phyloP scores from a whole-genome alignment of 2,888 invertebrate genomes.

The Epinotia brunnichana region DNA sequence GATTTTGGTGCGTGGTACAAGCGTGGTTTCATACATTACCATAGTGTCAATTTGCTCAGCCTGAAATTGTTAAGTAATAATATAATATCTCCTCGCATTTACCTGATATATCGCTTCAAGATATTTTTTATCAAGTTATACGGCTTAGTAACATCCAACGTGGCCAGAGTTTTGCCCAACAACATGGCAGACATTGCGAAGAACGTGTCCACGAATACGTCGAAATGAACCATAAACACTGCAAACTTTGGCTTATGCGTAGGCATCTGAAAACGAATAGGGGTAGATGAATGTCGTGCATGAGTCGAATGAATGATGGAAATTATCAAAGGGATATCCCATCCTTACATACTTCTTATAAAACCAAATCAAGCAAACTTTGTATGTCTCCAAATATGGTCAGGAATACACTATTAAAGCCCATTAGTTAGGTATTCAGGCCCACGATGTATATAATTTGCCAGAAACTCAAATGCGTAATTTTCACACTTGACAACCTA shows the following conservation, averaged over 20 bases:
- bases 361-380: no score
- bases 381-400: no score
- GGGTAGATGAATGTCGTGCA: no score
- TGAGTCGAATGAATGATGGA: no score
- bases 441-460: no score
- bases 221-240: background rate
- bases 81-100: background rate
- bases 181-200: slow-evolving; percentile 32
- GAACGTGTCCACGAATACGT: slow-evolving; percentile 28
- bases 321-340: no score
- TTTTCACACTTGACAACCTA: no score
- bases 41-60: background rate
- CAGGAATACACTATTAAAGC: no score
- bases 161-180: slow-evolving; percentile 17
- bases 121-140: slow-evolving; percentile 29
- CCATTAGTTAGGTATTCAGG: no score
- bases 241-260: background rate
- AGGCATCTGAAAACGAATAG: background rate
- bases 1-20: no score
- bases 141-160: slow-evolving; percentile 29
- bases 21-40: background rate
- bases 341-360: no score
- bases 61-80: background rate
- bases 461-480: no score
- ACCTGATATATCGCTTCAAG: slow-evolving; percentile 37